A percentile compares a stretch with the other conserved stretches of the same genome.
Evolutionary conservation across 1,140 invertebrate genomes (phyloP).

Genomic region (Magallana gigas): DNA sequence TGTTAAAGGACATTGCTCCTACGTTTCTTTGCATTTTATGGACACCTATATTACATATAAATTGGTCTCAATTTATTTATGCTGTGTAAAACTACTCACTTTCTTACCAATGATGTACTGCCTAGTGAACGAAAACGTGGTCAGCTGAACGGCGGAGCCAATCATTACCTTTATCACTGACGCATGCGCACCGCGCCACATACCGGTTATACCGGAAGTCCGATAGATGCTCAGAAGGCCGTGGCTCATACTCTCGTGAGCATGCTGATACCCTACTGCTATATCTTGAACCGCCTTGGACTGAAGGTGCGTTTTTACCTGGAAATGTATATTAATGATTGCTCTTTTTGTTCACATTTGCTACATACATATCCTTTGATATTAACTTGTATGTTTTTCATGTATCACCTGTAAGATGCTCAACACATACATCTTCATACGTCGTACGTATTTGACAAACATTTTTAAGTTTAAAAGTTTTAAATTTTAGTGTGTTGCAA

Average conservation of each 20-base stretch:
- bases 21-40: no score
- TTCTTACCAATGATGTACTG: constrained; percentile 68
- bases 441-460: no score
- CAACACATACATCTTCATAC: no score
- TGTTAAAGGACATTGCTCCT: no score
- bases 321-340: constrained; percentile 42
- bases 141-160: constrained; percentile 91
- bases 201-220: constrained; percentile 83
- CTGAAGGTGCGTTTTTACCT: constrained; percentile 94
- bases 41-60: no score
- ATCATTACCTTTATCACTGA: constrained; percentile 83
- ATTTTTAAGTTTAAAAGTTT: no score
- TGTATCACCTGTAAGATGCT: no score
- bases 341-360: no score
- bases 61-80: no score
- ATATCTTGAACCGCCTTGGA: constrained; percentile 86
- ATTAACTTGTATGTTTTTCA: no score
- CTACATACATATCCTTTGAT: no score
- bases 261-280: constrained; percentile 93
- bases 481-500: no score
- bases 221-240: constrained; percentile 86
- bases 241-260: constrained; percentile 84
- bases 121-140: constrained; percentile 85
- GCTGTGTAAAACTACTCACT: constrained; percentile 54
- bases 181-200: constrained; percentile 73